Conservation (phyloP, 1,140 invertebrate genomes). For the Drosophila eugracilis region DNA sequence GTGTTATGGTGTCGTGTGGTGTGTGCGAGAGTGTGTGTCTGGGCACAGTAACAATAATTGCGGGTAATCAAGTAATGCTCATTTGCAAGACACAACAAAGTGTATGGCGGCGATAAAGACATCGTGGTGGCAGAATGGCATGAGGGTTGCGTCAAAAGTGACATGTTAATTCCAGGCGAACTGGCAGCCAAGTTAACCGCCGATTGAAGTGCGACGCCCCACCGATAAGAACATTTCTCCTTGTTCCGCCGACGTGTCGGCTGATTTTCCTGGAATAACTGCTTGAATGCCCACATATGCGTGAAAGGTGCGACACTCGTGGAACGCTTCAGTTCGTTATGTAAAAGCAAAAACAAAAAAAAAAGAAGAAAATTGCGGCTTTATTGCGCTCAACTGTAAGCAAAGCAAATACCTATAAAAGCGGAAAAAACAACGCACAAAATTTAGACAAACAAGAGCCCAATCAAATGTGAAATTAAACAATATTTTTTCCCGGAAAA, state of each 20-base stretch:
- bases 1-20: conserved; percentile 5
- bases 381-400: conserved; percentile 49
- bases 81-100: conserved; percentile 64
- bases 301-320: conserved; percentile 71
- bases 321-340: conserved; percentile 30
- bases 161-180: conserved; percentile 78
- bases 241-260: conserved; percentile 51
- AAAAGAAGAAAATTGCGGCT: conserved; percentile 65
- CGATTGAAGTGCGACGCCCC: conserved; percentile 73
- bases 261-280: conserved; percentile 64
- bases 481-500: conserved; percentile 32
- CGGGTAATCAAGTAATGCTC: conserved; percentile 82
- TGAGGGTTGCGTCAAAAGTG: conserved; percentile 65
- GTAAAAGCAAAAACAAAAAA: conserved; percentile 44
- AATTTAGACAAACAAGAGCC: conserved; percentile 46
- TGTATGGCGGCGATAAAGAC: conserved; percentile 64
- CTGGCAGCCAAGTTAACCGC: conserved; percentile 57
- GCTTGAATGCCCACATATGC: conserved; percentile 59
- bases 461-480: conserved; percentile 57
- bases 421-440: conserved; percentile 26
- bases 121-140: conserved; percentile 18
- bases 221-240: conserved; percentile 73
- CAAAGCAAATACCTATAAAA: conserved; percentile 26
- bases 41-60: conserved; percentile 69
- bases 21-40: conserved; percentile 17